Evolutionary conservation across 2,888 invertebrate genomes (phyloP).

Genomic region (Tenthredo distinguenda): DNA sequence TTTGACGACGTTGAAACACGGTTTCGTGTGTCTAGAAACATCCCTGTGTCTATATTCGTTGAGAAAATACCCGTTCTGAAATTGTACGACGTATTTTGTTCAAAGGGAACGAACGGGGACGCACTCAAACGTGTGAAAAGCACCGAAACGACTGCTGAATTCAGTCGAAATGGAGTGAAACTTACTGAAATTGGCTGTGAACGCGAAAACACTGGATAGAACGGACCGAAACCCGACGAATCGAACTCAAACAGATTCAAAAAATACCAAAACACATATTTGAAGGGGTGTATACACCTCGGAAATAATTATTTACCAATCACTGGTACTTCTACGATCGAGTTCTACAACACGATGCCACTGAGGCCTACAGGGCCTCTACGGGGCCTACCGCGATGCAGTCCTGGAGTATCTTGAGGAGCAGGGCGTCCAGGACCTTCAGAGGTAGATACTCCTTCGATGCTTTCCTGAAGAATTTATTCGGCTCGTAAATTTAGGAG

Average conservation of each 20-base stretch:
- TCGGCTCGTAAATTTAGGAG: no score
- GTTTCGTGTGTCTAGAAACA: not conserved
- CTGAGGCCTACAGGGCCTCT: slow-evolving; percentile 56
- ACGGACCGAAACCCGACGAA: no score
- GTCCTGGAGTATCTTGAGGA: slow-evolving; percentile 62
- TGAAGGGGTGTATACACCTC: no score
- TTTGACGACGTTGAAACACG: no score
- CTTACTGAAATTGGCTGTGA: not conserved
- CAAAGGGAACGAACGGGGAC: not conserved
- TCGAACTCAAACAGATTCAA: no score
- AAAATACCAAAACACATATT: no score
- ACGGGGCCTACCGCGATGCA: slow-evolving; percentile 65
- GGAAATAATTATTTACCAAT: no score
- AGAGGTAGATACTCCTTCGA: slow-evolving; percentile 67
- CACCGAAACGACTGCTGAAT: not conserved
- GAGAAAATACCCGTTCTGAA: not conserved
- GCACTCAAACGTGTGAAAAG: not conserved
- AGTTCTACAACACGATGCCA: no score
- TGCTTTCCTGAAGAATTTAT: no score
- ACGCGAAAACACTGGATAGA: not conserved
- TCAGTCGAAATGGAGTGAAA: no score
- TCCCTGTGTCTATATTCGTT: not conserved
- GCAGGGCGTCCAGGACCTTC: slow-evolving; percentile 59
- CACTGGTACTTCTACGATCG: no score
- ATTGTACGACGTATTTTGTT: not conserved